Evolutionary conservation across 2,797 vertebrate genomes (phyloP).

Genomic region (Dryobates pubescens): DNA sequence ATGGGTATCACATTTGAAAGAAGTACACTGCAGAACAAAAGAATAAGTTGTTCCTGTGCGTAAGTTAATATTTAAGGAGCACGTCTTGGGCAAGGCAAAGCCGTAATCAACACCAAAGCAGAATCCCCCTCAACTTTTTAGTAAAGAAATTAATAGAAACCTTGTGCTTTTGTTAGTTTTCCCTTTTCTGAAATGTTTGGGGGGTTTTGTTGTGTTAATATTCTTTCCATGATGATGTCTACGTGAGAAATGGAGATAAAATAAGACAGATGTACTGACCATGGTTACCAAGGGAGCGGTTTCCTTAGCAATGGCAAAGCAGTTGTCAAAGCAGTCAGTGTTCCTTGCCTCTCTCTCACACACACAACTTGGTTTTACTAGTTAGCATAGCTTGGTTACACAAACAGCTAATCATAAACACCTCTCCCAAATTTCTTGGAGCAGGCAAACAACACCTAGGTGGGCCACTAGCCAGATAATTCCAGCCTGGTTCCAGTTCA

Average conservation of each 20-base stretch:
- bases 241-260: slow-evolving; percentile 75
- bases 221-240: slow-evolving; percentile 69
- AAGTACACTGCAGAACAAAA: neutral
- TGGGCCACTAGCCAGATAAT: slow-evolving; percentile 13
- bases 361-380: slow-evolving; percentile 70
- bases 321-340: slow-evolving; percentile 75
- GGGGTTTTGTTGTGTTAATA: slow-evolving; percentile 62
- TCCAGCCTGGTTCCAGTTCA: neutral
- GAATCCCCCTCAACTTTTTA: slow-evolving; percentile 42
- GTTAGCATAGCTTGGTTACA: slow-evolving; percentile 66
- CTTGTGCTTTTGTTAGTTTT: slow-evolving; percentile 30
- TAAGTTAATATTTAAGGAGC: slow-evolving; percentile 31
- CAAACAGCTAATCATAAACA: slow-evolving; percentile 62
- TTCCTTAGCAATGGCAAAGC: slow-evolving; percentile 80
- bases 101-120: slow-evolving; percentile 39
- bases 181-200: slow-evolving; percentile 53
- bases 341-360: slow-evolving; percentile 67
- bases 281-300: slow-evolving; percentile 83
- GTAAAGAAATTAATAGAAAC: slow-evolving; percentile 49
- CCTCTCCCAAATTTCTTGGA: slow-evolving; percentile 26
- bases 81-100: neutral
- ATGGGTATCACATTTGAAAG: slow-evolving; percentile 38
- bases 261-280: slow-evolving; percentile 82
- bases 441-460: slow-evolving; percentile 23
- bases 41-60: neutral